phyloP scores from a whole-genome alignment of 1,140 invertebrate species.

The Drosophila gunungcola region DNA sequence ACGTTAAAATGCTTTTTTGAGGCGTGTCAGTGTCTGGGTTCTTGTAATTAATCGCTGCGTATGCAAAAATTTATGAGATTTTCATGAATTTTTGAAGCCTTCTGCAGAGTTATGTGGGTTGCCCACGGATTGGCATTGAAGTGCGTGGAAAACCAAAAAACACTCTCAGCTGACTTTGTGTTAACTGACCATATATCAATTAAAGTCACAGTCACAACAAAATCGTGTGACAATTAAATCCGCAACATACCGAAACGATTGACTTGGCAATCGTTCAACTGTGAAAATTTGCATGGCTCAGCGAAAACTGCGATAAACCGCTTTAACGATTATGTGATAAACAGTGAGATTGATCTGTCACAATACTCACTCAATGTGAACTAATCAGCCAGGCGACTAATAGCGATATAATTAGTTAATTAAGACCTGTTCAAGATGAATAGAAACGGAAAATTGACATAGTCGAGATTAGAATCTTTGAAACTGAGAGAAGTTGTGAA shows the following conservation, averaged over 20 bases:
- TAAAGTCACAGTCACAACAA: constrained; percentile 77
- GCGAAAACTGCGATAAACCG: constrained; percentile 71
- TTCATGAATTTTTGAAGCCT: constrained; percentile 69
- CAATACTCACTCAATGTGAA: constrained; percentile 55
- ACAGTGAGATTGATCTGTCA: constrained; percentile 55
- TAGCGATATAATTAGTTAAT: constrained; percentile 23
- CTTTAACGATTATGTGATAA: constrained; percentile 59
- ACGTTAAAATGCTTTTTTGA: constrained; percentile 31
- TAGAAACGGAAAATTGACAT: neutral
- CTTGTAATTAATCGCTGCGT: constrained; percentile 75
- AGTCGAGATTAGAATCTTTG: neutral
- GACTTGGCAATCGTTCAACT: constrained; percentile 67
- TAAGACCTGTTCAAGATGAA: constrained; percentile 18
- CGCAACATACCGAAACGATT: constrained; percentile 43
- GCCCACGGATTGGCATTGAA: constrained; percentile 60
- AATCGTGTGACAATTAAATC: constrained; percentile 73
- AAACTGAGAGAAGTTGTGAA: neutral
- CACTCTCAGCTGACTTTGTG: constrained; percentile 49
- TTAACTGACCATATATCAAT: constrained; percentile 69
- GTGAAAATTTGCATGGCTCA: constrained; percentile 69
- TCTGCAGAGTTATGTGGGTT: constrained; percentile 63
- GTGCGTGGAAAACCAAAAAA: constrained; percentile 59
- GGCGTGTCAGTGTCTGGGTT: constrained; percentile 59
- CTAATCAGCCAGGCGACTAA: constrained; percentile 33
- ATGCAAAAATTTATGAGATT: constrained; percentile 75